A percentile compares a stretch with the other conserved stretches of the same genome.
Conservation (phyloP, 2,888 invertebrate genomes). For the Drosophila vallismaia region DNA sequence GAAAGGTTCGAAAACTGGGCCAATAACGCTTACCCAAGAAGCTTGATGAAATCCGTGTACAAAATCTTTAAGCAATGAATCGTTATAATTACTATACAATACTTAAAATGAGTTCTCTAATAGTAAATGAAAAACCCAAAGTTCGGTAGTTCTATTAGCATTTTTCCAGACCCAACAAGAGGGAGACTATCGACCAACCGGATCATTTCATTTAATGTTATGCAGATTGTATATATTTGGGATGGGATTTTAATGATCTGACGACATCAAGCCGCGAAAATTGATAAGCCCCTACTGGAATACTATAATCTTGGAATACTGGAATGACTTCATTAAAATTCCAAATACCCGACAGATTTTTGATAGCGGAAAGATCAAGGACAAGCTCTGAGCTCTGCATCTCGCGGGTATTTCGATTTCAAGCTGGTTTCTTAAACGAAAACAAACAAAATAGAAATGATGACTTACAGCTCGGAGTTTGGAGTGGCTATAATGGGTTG, state of each 20-base stretch:
- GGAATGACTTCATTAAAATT: conserved; percentile 42
- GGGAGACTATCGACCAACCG: background rate
- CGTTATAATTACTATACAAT: no score
- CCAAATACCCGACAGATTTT: conserved; percentile 11
- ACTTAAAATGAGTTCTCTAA: no score
- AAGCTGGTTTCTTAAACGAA: background rate
- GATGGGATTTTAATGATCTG: conserved; percentile 48
- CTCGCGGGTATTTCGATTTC: conserved; percentile 2
- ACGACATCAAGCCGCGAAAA: conserved; percentile 23
- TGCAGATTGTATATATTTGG: conserved; percentile 47
- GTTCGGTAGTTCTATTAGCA: background rate
- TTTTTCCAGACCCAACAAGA: background rate
- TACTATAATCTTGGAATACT: conserved; percentile 36
- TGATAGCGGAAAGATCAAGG: conserved; percentile 69
- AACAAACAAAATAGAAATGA: conserved; percentile 1
- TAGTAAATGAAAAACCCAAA: background rate
- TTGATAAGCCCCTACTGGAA: conserved; percentile 54
- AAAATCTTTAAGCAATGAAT: no score
- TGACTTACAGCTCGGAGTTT: conserved; percentile 29
- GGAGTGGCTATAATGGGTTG: conserved; percentile 10
- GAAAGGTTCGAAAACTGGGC: conserved; percentile 7
- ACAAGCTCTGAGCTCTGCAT: conserved; percentile 24
- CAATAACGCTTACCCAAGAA: conserved; percentile 18
- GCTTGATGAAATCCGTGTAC: background rate
- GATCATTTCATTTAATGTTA: conserved; percentile 40